Conservation (phyloP, 2,113 vertebrate species). For the Pangasianodon gigas region DNA sequence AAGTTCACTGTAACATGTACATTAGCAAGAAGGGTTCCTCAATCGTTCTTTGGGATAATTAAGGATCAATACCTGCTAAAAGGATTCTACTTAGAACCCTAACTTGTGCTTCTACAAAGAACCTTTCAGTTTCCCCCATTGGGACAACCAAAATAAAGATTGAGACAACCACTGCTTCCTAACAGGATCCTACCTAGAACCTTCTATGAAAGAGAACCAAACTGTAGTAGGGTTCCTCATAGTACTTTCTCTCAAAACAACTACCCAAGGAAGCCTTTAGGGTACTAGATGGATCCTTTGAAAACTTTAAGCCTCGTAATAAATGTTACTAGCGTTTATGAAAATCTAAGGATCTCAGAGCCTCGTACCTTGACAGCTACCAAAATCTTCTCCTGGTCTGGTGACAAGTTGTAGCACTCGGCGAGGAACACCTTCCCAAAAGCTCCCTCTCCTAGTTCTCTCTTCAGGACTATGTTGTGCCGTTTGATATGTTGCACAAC, state of each 20-base stretch:
- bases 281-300: neutral
- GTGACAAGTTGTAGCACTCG: constrained; percentile 94
- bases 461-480: constrained; percentile 95
- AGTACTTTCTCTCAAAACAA: neutral
- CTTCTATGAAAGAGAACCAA: neutral
- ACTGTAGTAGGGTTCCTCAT: neutral
- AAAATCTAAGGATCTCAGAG: neutral
- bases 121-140: neutral
- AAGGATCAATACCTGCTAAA: neutral
- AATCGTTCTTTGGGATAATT: neutral
- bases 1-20: neutral
- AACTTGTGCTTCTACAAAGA: neutral
- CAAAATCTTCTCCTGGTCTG: constrained; percentile 94
- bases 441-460: constrained; percentile 96
- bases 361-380: constrained; percentile 93
- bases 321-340: neutral
- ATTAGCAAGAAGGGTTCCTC: neutral
- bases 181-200: neutral
- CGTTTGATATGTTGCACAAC: constrained; percentile 99
- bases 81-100: neutral
- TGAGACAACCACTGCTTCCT: neutral
- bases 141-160: neutral
- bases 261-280: neutral
- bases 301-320: neutral
- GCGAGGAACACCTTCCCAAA: constrained; percentile 98